Evolutionary conservation across 2,888 invertebrate genomes (phyloP).

Genomic region (Lithodes maja): DNA sequence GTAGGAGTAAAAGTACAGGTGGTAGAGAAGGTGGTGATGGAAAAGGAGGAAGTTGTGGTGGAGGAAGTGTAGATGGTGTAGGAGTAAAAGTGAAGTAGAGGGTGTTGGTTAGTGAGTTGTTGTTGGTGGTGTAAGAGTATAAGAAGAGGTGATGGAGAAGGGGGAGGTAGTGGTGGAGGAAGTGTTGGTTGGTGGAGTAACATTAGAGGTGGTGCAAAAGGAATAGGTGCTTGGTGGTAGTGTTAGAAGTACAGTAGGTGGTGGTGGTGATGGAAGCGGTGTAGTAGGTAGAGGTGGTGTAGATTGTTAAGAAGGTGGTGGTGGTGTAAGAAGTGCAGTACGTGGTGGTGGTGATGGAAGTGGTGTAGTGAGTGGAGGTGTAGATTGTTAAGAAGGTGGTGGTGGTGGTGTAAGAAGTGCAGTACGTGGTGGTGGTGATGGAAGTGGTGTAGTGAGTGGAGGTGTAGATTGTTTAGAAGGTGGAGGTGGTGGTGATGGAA

Average conservation of each 20-base stretch:
- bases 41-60: background rate
- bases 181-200: conserved; percentile 18
- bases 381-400: background rate
- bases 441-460: background rate
- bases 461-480: background rate
- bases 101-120: background rate
- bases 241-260: background rate
- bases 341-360: background rate
- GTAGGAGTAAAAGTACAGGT: background rate
- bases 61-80: background rate
- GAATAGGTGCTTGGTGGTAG: conserved; percentile 1
- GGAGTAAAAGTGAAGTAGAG: background rate
- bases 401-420: background rate
- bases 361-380: background rate
- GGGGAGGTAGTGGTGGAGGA: conserved; percentile 1
- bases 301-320: conserved; percentile 3
- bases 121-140: background rate
- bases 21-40: background rate
- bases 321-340: background rate
- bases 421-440: background rate
- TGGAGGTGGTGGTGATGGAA: background rate
- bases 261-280: background rate
- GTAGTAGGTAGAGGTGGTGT: conserved; percentile 8
- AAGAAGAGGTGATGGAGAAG: background rate
- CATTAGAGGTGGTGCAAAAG: conserved; percentile 11